Conservation (phyloP, 2,888 invertebrate genomes). For the Clepsis dumicolana region DNA sequence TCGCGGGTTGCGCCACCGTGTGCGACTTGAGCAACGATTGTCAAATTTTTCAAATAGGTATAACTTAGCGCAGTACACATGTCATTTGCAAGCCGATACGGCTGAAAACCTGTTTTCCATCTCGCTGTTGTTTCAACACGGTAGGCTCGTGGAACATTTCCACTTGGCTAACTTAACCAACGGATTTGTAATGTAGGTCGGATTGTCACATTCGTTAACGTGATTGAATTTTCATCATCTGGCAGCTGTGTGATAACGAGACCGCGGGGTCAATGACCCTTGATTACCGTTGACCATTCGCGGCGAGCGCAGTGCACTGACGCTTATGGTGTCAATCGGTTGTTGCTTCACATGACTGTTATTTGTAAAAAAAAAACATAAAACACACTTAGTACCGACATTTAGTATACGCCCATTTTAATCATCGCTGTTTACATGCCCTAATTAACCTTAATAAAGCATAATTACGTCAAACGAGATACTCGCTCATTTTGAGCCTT, state of each 20-base stretch:
- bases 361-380: neutral
- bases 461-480: neutral
- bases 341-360: neutral
- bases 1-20: constrained; percentile 2
- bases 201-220: constrained; percentile 32
- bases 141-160: constrained; percentile 34
- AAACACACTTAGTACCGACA: neutral
- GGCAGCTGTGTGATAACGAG: constrained; percentile 12
- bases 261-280: constrained; percentile 27
- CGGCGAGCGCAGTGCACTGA: neutral
- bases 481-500: neutral
- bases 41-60: constrained; percentile 46
- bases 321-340: neutral
- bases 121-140: constrained; percentile 39
- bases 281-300: constrained; percentile 1
- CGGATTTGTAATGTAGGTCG: constrained; percentile 39
- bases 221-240: constrained; percentile 33
- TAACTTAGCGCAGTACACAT: constrained; percentile 37
- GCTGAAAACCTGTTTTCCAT: constrained; percentile 43
- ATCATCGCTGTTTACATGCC: neutral
- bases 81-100: constrained; percentile 48
- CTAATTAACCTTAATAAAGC: neutral
- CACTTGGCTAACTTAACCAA: constrained; percentile 29
- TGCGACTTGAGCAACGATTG: constrained; percentile 45
- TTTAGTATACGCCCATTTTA: neutral